Evolutionary conservation across 2,113 vertebrate species (phyloP).

Genomic region (Tauraco erythrolophus): DNA sequence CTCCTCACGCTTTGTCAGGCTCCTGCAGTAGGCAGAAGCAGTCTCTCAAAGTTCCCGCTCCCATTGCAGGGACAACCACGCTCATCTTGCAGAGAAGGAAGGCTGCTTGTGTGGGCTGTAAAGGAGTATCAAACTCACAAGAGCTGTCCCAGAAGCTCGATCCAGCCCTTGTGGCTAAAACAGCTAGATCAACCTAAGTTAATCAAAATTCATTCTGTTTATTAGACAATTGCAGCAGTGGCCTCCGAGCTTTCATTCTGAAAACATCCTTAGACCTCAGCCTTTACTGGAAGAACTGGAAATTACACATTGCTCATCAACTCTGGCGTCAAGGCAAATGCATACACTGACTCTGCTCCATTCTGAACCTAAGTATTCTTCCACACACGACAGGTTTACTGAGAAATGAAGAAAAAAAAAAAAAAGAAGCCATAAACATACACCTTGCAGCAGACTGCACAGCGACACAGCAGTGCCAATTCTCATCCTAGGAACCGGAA

Average conservation of each 20-base stretch:
- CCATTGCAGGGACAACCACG: neutral
- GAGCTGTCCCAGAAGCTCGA: neutral
- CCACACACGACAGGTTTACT: neutral
- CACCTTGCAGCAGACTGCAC: neutral
- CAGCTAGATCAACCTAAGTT: neutral
- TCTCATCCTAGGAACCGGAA: neutral
- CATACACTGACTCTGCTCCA: rapidly evolving
- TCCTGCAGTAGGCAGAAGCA: neutral
- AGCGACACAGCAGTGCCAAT: rapidly evolving
- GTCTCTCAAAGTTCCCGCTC: rapidly evolving
- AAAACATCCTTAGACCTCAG: neutral
- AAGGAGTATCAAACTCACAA: neutral
- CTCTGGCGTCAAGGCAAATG: neutral
- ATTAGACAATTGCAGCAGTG: neutral
- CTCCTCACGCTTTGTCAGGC: neutral
- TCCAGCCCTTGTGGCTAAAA: neutral
- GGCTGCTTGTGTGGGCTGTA: neutral
- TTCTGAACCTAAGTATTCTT: neutral
- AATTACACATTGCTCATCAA: neutral
- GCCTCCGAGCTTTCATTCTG: neutral
- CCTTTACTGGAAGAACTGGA: neutral
- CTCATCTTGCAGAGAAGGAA: neutral
- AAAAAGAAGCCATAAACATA: neutral
- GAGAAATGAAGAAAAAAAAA: neutral
- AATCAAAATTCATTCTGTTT: neutral